Base-by-base conservation (phyloP, 1,140 invertebrate genomes). In the Drosophila sucinea region DNA sequence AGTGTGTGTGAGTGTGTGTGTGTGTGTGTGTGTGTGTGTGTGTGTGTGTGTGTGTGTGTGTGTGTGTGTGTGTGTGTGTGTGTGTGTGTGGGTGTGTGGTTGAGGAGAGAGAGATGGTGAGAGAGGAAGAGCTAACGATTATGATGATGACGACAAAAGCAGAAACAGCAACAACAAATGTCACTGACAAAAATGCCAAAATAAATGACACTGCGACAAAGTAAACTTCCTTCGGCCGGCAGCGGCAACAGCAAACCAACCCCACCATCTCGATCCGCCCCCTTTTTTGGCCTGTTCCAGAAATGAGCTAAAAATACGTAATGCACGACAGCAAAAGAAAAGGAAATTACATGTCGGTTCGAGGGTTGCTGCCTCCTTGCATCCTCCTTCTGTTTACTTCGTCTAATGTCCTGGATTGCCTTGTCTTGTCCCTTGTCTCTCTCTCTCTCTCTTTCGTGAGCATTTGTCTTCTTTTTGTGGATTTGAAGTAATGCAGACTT, bases 181-280 rank as follows among this genome's bases (percentile, higher is more conserved):
- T 84, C 70, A 79, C 73, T 64, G 73, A 44, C 70, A 69, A 85
- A 85, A 85, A 81, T 82, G 83, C 79, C 76, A 79, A 86, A 86
- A 86, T 86, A 86, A 86, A 86, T 86, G 83, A 82, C 82, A 86
- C 82, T 86, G 83, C 82, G 82, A 86, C 82, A 86, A 86, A 86
- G 83, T 86, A 87, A 86, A 86, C 79, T 86, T 86, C 79, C 82
- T 73, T 56, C 60, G 62, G 54, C 27, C 40, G 35, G n/a, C 44
- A 51, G 25, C 35, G 11, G 35, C 35, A 51, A 23, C 35, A 38
- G 23, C 44, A 25, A 25, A 27, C 63, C 8, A 2, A 11, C 2
- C 41, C 23, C 5, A 7, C 11, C 35, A 23, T 25, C 35, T 17
- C 25, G 10, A 10, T 23, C 3, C 8, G 10, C 6, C 30, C 56